Evolutionary conservation across 1,140 invertebrate genomes (phyloP).

Genomic region (Adelges cooleyi): DNA sequence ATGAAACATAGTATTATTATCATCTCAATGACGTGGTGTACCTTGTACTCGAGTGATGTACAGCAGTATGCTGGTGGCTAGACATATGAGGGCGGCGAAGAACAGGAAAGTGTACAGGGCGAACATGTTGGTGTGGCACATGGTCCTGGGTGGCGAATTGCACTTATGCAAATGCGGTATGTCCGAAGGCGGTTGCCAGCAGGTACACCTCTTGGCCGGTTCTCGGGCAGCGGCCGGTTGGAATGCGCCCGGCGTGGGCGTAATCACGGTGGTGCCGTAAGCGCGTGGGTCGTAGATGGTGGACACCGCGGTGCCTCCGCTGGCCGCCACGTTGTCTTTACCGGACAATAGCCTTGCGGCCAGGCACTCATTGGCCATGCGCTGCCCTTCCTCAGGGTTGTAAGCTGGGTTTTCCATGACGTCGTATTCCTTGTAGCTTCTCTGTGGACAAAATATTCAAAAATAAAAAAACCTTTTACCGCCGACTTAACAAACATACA

Average conservation of each 20-base stretch:
- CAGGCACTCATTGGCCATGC: constrained; percentile 26
- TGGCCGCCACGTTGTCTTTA: constrained; percentile 7
- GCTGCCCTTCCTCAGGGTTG: constrained; percentile 23
- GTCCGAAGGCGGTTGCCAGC: constrained; percentile 19
- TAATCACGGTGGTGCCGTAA: constrained; percentile 9
- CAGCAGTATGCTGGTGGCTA: constrained; percentile 18
- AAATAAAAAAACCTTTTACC: no score
- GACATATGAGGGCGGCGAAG: constrained; percentile 25
- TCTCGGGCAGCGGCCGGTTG: not conserved
- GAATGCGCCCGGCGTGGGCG: constrained; percentile 24
- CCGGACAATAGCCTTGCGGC: constrained; percentile 27
- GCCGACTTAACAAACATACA: no score
- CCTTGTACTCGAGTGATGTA: constrained; percentile 25
- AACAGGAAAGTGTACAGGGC: constrained; percentile 23
- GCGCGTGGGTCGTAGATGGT: constrained; percentile 26
- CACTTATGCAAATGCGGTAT: constrained; percentile 27
- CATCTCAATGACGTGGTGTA: no score
- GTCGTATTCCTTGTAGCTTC: no score
- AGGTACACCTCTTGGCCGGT: constrained; percentile 17
- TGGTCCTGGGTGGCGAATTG: constrained; percentile 24
- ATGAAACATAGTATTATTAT: not conserved
- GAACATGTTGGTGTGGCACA: constrained; percentile 27
- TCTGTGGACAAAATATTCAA: no score
- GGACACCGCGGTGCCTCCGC: constrained; percentile 21
- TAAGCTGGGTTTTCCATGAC: constrained; percentile 22